Base-by-base conservation (phyloP, 1,140 invertebrate species). In the Panagrolaimus sp. region DNA sequence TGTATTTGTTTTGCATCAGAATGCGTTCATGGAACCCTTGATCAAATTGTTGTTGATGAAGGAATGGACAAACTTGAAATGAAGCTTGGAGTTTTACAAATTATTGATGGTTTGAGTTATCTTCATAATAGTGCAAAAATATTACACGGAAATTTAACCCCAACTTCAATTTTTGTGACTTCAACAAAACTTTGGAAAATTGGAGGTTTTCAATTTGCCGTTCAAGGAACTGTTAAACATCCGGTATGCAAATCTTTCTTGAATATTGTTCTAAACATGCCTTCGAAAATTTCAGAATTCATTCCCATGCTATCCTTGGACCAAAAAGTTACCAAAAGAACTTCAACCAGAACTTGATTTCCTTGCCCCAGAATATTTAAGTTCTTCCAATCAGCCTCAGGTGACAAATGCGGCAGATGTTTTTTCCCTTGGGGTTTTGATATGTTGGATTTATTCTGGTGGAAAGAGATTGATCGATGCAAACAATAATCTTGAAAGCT, bases 341-440 rank as follows among this genome's bases (percentile, higher is more conserved):
- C 83, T 85, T 15, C 86, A 86, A 75, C 86, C 86, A 17, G 84
- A 86, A 62, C 77, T 87, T 10, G 86, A 87, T 70, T 87, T 83
- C 68, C 77, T 86, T 44, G 85, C 86, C 26, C 86, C 86, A 43
- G 86, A 86, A 73, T 83, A 82, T 65, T 55, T 82, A 14, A 63
- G 63, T 28, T 63, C 76, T n/a, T 68, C 65, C 28, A 76, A 65
- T 26, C 66, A 75, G 17, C 65, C 69, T 4, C 44, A 65, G 5
- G 84, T 84, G 47, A 84, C 79, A 17, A 76, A 76, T n/a, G 79
- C 83, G 8, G 85, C 84, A 65, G 86, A 86, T 69, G 85, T 86
- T 69, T 86, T 86, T 70, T 85, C 86, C 17, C 72, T 86, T 14
- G 86, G 86, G 9, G 83, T 85, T 67, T 76, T 86, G 1, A 84